A percentile compares a stretch with the other conserved stretches of the same genome.
Conservation (phyloP, 30 jellyfish, hydroid and myxozoan species). For the Rhopilema esculentum region DNA sequence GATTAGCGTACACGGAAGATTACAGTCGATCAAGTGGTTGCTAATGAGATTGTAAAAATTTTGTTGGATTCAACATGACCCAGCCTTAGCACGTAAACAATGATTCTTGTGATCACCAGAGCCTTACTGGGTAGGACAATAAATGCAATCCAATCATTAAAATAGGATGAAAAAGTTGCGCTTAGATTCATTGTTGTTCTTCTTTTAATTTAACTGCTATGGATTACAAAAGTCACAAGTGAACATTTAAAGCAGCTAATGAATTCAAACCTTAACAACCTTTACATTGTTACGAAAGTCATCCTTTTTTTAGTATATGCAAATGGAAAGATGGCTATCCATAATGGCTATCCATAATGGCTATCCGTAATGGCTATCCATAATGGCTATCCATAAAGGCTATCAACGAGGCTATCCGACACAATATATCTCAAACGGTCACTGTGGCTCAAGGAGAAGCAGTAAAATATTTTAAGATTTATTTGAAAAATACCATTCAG, state of each 20-base stretch:
- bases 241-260: background rate
- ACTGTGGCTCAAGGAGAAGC: no score
- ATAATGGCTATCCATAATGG: no score
- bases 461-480: no score
- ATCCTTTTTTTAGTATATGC: no score
- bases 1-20: background rate
- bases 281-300: background rate
- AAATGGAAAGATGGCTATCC: no score
- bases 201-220: constrained; percentile 6
- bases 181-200: constrained; percentile 2
- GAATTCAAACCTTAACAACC: background rate
- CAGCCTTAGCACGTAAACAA: constrained; percentile 28
- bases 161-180: constrained; percentile 14
- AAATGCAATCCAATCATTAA: constrained; percentile 27
- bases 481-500: no score
- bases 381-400: no score
- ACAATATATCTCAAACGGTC: no score
- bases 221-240: background rate
- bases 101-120: background rate
- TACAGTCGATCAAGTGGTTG: background rate
- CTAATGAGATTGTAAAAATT: constrained; percentile 30
- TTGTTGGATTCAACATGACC: constrained; percentile 30
- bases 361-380: no score
- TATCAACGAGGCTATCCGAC: no score
- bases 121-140: constrained; percentile 15